Evolutionary conservation across 2,797 vertebrate species (phyloP).

Genomic region (Microctenopoma lineatum): DNA sequence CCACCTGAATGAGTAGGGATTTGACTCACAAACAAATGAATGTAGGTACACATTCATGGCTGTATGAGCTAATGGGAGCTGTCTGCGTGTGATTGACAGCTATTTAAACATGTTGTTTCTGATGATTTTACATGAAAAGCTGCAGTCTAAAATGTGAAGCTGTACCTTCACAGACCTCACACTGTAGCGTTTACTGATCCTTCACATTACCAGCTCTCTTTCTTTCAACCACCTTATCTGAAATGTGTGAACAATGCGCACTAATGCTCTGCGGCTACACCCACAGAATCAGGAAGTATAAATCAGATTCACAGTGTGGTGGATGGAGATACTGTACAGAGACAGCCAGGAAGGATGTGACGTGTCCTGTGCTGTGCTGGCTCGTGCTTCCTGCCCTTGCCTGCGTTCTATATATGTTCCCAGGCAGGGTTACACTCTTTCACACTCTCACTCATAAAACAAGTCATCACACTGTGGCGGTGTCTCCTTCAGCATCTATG

Average conservation of each 20-base stretch:
- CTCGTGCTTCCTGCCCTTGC: conserved; percentile 59
- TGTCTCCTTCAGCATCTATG: conserved; percentile 30
- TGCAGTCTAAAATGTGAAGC: neutral
- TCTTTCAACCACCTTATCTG: neutral
- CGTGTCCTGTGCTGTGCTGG: conserved; percentile 14
- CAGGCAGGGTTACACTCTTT: conserved; percentile 38
- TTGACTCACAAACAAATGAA: too few species aligned
- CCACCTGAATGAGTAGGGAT: neutral
- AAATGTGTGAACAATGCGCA: conserved; percentile 8
- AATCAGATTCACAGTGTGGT: conserved; percentile 35
- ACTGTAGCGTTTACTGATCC: neutral
- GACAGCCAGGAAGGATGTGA: conserved; percentile 61
- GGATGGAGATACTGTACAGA: conserved; percentile 35
- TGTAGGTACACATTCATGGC: too few species aligned
- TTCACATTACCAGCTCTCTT: neutral
- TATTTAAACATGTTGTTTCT: too few species aligned
- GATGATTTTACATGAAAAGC: too few species aligned
- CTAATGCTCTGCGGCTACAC: conserved; percentile 15
- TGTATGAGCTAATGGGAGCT: too few species aligned
- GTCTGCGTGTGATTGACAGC: too few species aligned
- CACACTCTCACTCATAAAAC: conserved; percentile 61
- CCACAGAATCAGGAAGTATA: conserved; percentile 43
- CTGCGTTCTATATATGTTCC: conserved; percentile 38
- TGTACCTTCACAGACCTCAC: neutral
- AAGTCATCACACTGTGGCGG: conserved; percentile 49